phyloP scores from a whole-genome alignment of 1,140 invertebrate genomes.

The Nymphalis io region DNA sequence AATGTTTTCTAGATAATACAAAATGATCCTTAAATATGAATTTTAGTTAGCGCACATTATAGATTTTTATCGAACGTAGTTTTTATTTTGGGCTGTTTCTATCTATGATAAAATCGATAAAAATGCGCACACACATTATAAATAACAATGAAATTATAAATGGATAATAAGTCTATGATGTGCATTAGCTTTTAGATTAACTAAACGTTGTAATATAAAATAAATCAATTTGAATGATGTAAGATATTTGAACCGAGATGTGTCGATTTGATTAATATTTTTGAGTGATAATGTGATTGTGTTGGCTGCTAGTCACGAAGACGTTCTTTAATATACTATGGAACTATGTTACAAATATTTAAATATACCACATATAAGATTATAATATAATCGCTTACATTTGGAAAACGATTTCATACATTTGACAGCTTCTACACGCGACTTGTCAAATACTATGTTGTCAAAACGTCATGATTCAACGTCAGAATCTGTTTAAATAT shows the following conservation, averaged over 20 bases:
- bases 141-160: too few species aligned
- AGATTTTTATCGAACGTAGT: neutral
- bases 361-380: too few species aligned
- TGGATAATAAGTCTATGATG: too few species aligned
- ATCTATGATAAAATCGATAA: too few species aligned
- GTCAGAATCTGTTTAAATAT: too few species aligned
- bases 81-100: neutral
- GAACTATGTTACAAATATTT: too few species aligned
- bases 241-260: neutral
- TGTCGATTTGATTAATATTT: neutral
- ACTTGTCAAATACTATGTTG: too few species aligned
- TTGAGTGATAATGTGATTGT: neutral
- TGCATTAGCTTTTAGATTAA: neutral
- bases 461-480: too few species aligned
- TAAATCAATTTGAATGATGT: neutral
- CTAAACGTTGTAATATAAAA: neutral
- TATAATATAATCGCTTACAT: too few species aligned
- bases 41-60: neutral
- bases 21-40: slow-evolving; percentile 7
- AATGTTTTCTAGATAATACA: slow-evolving; percentile 8
- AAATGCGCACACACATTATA: too few species aligned
- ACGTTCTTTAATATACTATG: neutral
- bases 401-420: too few species aligned
- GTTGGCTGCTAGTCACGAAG: slow-evolving; percentile 3
- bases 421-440: too few species aligned